Evolutionary conservation across 2,888 invertebrate genomes (phyloP).

Genomic region (Ophion ellenae): DNA sequence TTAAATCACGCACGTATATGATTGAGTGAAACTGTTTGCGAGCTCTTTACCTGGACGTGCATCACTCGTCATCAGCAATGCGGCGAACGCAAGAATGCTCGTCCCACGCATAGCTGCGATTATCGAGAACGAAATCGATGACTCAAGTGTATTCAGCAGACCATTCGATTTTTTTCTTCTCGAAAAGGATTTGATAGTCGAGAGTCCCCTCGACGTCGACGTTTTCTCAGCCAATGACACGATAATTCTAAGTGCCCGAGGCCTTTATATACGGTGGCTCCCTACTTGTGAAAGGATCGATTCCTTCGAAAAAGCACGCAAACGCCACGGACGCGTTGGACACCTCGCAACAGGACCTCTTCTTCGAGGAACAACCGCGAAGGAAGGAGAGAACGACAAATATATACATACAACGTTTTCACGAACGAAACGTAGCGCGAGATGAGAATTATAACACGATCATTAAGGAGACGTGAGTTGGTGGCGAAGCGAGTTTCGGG

Average conservation of each 20-base stretch:
- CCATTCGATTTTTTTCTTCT: constrained; percentile 24
- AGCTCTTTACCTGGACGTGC: constrained; percentile 51
- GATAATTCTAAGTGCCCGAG: constrained; percentile 43
- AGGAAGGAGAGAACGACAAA: constrained; percentile 21
- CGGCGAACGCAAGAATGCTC: constrained; percentile 36
- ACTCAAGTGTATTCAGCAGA: constrained; percentile 6
- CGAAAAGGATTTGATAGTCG: background rate
- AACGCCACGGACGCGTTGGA: constrained; percentile 24
- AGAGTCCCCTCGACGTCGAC: constrained; percentile 6
- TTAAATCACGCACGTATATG: background rate
- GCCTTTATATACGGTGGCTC: constrained; percentile 57
- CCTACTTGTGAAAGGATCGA: constrained; percentile 52
- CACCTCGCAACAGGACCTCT: constrained; percentile 45
- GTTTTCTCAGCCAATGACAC: constrained; percentile 49
- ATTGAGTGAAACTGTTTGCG: background rate
- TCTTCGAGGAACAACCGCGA: constrained; percentile 42
- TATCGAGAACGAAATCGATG: constrained; percentile 17
- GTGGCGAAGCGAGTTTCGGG: background rate
- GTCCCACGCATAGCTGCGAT: constrained; percentile 44
- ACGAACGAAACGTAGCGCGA: constrained; percentile 20
- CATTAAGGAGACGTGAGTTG: constrained; percentile 8
- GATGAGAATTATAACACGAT: constrained; percentile 28
- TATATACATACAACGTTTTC: constrained; percentile 26
- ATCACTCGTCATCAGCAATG: constrained; percentile 27
- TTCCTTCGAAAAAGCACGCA: constrained; percentile 46